Base-by-base conservation (phyloP, 2,113 vertebrate species). In the Lasiurus cinereus region DNA sequence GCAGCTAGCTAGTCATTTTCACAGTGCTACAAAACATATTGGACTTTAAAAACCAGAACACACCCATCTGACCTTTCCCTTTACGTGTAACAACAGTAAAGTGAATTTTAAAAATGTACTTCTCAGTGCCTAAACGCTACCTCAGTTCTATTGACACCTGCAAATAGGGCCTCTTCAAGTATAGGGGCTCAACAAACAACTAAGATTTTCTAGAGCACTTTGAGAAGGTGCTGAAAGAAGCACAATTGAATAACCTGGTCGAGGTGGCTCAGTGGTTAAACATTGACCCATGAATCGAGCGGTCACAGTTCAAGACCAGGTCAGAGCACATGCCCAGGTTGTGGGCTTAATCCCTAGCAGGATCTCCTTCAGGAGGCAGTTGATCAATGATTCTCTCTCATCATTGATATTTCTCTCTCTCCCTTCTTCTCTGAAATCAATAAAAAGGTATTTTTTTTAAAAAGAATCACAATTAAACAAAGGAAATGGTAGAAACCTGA, bases 41-140 rank as follows among this genome's bases (percentile, higher is more conserved):
- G 54, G 87, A 70, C 54, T 96, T 97, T 86, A 79, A 88, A 97
- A 95, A 33, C 24, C 43, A 79, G 54, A 96, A 50, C 9, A 67
- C 84, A 72, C 2, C 27, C 2, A 31, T 67, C 92, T 78, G 6
- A 83, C 59, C 50, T 87, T 95, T 94, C 19, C 39, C 22, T 80
- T 27, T 66, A 33, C 2, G 18, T n/a, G 56, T 72, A 88, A 72
- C 13, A 78, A 72, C 13, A 78, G 31, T 27, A 80, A 22, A 52
- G 6, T 22, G 15, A 36, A 43, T 48, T 66, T 50, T 79, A 64
- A 29, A 54, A 33, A 14, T 48, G 59, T 24, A 36, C 22, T 56
- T 79, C 48, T 96, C 56, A 66, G 52, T 79, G 19, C 83, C 84
- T 67, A 52, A 19, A 82, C 3, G 50, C 15, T 82, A 67, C 50